Evolutionary conservation across 2,888 invertebrate species (phyloP).

Genomic region (Toxonevra muliebris): DNA sequence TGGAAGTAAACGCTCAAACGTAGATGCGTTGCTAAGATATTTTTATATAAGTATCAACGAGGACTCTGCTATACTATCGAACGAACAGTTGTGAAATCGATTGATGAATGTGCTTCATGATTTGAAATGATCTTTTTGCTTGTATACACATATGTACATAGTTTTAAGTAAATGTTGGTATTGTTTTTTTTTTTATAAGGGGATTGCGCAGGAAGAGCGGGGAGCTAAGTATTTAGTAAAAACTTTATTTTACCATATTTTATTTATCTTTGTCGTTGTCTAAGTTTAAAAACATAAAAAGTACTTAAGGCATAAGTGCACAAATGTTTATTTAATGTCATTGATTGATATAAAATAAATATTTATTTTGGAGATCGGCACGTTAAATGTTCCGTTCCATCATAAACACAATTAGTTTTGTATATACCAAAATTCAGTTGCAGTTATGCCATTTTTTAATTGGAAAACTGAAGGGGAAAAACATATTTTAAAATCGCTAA

Average conservation of each 20-base stretch:
- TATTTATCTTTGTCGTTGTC: neutral
- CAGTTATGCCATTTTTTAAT: too few species aligned
- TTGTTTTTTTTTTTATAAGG: too few species aligned
- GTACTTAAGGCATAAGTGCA: neutral
- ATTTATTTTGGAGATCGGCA: constrained; percentile 3
- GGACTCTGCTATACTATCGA: constrained; percentile 6
- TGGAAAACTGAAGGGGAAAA: too few species aligned
- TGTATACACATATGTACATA: neutral
- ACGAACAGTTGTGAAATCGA: constrained; percentile 27
- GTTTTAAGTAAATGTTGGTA: too few species aligned
- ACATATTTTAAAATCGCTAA: too few species aligned
- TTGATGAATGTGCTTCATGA: constrained; percentile 31
- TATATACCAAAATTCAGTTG: too few species aligned
- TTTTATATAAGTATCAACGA: too few species aligned
- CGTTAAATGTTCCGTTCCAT: too few species aligned
- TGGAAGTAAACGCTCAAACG: neutral
- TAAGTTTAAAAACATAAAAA: neutral
- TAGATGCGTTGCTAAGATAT: neutral
- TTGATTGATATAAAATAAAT: constrained; percentile 17
- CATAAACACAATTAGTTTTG: too few species aligned
- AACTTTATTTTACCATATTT: neutral
- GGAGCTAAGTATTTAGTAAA: neutral
- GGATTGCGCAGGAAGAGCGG: neutral
- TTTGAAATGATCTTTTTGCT: constrained; percentile 18
- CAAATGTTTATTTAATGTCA: constrained; percentile 5